These are phyloP conservation scores for Morbakka virulenta DNA, from an alignment of 30 jellyfish, hydroid and myxozoan genomes.

Conservation along the genomic window DNA sequence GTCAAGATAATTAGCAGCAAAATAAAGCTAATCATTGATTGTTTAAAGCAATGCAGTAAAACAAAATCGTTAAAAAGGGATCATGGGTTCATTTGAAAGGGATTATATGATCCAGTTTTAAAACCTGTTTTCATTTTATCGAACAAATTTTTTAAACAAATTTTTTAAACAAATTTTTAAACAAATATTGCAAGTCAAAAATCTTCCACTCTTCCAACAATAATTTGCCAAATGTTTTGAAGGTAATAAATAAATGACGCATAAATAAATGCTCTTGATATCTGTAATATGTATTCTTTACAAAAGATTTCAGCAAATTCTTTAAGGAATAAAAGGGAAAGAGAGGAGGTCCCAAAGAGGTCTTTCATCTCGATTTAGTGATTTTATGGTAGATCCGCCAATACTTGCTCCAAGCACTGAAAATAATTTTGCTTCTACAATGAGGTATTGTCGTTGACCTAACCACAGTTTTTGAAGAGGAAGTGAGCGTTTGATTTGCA, in stretches of 20 bases:
- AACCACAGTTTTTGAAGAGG: conserved; percentile 22
- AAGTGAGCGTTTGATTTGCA: background rate
- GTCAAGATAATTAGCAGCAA: background rate
- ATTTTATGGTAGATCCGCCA: conserved; percentile 19
- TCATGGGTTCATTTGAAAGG: conserved; percentile 20
- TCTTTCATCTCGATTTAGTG: background rate
- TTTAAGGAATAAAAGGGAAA: background rate
- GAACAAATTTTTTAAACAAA: background rate
- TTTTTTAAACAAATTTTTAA: conserved; percentile 11
- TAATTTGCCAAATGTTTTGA: too few species aligned
- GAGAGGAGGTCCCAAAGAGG: conserved; percentile 28
- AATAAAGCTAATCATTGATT: conserved; percentile 11
- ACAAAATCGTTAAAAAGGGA: conserved; percentile 2
- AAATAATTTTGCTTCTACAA: background rate
- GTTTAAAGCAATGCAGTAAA: conserved; percentile 5
- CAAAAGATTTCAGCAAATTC: too few species aligned
- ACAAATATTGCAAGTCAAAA: conserved; percentile 20
- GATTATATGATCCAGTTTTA: background rate
- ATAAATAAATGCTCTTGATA: too few species aligned
- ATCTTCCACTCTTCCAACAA: background rate
- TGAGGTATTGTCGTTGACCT: conserved; percentile 25
- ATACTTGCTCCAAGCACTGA: conserved; percentile 16
- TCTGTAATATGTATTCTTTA: too few species aligned
- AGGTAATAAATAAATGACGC: background rate
- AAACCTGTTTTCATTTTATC: conserved; percentile 9